These are phyloP conservation scores for Antechinus stuartii DNA, from an alignment of 2,113 vertebrate species.

Conservation along the genomic window DNA sequence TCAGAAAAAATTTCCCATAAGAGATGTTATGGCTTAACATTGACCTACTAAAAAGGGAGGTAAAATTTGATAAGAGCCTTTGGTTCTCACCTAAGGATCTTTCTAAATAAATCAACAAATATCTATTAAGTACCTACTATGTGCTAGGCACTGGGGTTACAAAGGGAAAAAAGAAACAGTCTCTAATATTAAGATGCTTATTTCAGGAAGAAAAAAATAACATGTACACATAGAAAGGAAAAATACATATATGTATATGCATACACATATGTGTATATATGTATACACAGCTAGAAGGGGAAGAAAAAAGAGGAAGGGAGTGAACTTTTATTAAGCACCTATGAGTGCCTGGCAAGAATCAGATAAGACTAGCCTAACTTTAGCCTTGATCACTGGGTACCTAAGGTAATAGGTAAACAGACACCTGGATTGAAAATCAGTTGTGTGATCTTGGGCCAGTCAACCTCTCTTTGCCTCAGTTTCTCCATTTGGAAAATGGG, in stretches of 20 bases:
- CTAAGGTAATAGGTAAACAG: background rate
- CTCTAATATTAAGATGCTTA: background rate
- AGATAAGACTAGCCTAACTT: background rate
- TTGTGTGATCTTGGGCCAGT: no score
- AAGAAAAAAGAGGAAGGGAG: background rate
- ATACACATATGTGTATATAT: background rate
- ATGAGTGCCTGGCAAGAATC: background rate
- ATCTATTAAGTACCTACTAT: background rate
- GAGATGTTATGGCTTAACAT: background rate
- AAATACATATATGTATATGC: background rate
- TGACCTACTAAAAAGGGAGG: background rate
- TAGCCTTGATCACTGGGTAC: background rate
- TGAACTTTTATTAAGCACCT: background rate
- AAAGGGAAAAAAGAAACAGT: background rate
- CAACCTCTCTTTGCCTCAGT: no score
- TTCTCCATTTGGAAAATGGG: no score
- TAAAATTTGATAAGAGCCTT: background rate
- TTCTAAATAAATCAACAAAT: background rate
- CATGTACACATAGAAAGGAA: background rate
- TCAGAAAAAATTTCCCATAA: background rate
- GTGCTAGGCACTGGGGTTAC: background rate
- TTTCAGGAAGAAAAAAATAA: background rate
- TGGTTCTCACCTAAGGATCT: background rate
- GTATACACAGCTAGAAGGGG: background rate
- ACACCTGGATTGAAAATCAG: background rate